These are phyloP conservation scores for Phlogophora meticulosa DNA, from an alignment of 2,888 invertebrate species.

Conservation along the genomic window DNA sequence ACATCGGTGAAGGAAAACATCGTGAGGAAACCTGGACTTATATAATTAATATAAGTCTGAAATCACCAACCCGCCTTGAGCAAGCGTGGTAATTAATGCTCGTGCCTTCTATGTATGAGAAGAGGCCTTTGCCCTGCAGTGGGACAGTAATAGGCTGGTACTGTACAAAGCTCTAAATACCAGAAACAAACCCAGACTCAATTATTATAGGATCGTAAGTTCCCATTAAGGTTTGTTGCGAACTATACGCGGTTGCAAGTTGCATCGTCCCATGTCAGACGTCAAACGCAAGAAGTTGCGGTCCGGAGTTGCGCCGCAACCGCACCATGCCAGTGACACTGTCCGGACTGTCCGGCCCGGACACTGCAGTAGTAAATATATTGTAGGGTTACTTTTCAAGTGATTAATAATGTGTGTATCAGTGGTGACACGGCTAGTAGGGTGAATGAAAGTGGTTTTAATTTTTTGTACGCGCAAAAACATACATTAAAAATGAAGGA, in stretches of 20 bases:
- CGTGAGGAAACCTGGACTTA: no score
- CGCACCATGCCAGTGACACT: constrained; percentile 60
- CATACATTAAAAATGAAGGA: background rate
- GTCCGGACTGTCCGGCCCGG: constrained; percentile 22
- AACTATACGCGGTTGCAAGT: constrained; percentile 37
- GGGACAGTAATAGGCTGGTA: no score
- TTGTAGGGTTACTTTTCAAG: constrained; percentile 18
- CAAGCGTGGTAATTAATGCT: no score
- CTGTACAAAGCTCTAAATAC: background rate
- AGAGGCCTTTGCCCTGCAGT: no score
- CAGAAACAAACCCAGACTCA: background rate
- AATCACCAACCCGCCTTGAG: no score
- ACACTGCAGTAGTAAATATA: constrained; percentile 35
- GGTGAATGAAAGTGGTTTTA: background rate
- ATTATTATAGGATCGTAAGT: constrained; percentile 1
- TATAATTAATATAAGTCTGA: no score
- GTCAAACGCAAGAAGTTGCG: constrained; percentile 69
- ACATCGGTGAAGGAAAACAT: no score
- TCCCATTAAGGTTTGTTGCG: constrained; percentile 15
- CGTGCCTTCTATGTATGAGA: no score
- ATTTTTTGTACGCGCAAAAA: background rate
- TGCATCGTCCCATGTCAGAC: constrained; percentile 51
- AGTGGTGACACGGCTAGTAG: background rate
- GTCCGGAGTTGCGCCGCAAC: constrained; percentile 55
- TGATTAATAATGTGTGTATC: constrained; percentile 14